Conservation (phyloP, 2,888 invertebrate species). For the Ptilodon capucinus region DNA sequence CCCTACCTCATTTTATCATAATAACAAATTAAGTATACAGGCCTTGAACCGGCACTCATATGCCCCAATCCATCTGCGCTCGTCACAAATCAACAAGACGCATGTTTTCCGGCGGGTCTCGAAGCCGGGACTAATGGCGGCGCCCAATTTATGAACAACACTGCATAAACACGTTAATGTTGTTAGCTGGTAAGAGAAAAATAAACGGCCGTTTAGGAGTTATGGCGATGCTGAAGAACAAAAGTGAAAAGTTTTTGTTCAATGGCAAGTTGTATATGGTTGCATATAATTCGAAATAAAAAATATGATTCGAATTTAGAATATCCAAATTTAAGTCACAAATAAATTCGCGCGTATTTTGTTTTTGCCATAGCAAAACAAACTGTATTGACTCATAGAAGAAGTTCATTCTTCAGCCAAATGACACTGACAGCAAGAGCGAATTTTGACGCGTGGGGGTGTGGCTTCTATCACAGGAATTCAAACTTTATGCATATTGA, state of each 20-base stretch:
- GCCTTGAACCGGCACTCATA: constrained; percentile 21
- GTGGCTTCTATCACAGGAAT: too few species aligned
- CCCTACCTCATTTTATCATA: constrained; percentile 15
- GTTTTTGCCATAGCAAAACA: too few species aligned
- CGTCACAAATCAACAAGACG: constrained; percentile 78
- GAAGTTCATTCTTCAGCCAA: too few species aligned
- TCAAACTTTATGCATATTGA: too few species aligned
- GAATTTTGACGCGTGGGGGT: too few species aligned
- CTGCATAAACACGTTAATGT: constrained; percentile 57
- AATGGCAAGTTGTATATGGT: background rate
- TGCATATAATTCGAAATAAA: too few species aligned
- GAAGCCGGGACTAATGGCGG: constrained; percentile 64
- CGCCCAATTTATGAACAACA: constrained; percentile 64
- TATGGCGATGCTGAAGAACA: constrained; percentile 16
- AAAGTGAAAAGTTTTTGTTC: constrained; percentile 5
- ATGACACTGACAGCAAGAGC: too few species aligned
- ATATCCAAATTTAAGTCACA: too few species aligned
- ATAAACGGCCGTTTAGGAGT: constrained; percentile 34
- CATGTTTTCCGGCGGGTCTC: constrained; percentile 71
- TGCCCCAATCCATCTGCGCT: constrained; percentile 63
- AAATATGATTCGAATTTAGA: too few species aligned
- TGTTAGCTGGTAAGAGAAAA: constrained; percentile 50
- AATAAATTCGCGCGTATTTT: too few species aligned
- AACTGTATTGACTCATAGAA: too few species aligned
- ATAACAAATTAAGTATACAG: constrained; percentile 1